These are phyloP conservation scores for Balearica regulorum DNA, from an alignment of 2,797 vertebrate genomes.

Conservation along the genomic window DNA sequence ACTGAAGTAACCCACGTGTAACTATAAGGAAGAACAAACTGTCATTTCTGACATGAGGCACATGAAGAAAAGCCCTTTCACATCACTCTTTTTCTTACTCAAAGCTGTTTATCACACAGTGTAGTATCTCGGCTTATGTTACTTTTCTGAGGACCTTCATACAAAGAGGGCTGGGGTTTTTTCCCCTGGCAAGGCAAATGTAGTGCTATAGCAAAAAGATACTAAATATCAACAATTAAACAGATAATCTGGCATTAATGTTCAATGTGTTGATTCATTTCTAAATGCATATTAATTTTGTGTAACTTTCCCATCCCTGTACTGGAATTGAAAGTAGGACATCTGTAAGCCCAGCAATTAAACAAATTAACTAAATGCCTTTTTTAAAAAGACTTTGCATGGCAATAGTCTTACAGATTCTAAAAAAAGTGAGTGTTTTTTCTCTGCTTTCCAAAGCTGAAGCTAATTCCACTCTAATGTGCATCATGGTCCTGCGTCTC, in stretches of 20 bases:
- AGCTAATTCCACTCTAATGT: neutral
- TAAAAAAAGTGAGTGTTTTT: neutral
- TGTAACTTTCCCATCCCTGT: neutral
- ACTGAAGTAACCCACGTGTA: neutral
- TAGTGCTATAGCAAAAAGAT: neutral
- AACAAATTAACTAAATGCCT: neutral
- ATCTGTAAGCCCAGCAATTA: neutral
- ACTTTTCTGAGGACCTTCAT: neutral
- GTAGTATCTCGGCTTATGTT: neutral
- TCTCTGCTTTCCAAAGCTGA: neutral
- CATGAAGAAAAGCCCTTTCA: neutral
- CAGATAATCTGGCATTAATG: neutral
- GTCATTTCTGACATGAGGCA: neutral
- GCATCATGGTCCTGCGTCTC: fast-evolving
- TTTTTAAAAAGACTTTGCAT: neutral
- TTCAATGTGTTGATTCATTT: neutral
- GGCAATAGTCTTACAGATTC: neutral
- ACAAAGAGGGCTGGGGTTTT: neutral
- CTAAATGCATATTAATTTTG: neutral
- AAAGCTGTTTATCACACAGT: neutral
- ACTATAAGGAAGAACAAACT: neutral
- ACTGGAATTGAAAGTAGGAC: neutral
- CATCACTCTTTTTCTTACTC: neutral
- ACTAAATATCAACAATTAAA: neutral
- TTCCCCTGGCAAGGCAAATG: neutral